These are phyloP conservation scores for Crematogaster levior DNA, from an alignment of 2,888 invertebrate species.

Conservation along the genomic window DNA sequence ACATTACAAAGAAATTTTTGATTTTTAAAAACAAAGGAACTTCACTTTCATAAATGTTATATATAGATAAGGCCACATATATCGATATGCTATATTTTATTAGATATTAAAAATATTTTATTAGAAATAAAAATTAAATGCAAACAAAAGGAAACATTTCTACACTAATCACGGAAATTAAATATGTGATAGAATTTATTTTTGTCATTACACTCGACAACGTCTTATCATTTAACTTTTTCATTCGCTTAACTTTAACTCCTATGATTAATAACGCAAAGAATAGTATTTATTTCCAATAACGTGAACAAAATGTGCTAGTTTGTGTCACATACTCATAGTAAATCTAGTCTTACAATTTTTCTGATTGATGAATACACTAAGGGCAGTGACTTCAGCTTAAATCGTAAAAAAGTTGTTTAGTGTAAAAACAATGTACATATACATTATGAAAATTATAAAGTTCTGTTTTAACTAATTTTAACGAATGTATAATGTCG, in stretches of 20 bases:
- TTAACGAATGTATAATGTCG: slow-evolving; percentile 59
- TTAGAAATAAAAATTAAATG: slow-evolving; percentile 32
- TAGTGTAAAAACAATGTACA: slow-evolving; percentile 51
- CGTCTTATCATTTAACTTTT: slow-evolving; percentile 34
- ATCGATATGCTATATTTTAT: slow-evolving; percentile 37
- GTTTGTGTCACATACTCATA: slow-evolving; percentile 53
- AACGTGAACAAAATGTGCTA: slow-evolving; percentile 44
- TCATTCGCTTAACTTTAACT: slow-evolving; percentile 36
- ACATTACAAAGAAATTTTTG: neutral
- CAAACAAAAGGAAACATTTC: slow-evolving; percentile 3
- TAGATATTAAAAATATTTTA: too few species aligned
- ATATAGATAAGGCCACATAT: neutral
- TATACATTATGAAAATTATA: slow-evolving; percentile 47
- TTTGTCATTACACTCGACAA: slow-evolving; percentile 42
- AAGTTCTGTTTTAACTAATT: slow-evolving; percentile 57
- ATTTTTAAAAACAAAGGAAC: neutral
- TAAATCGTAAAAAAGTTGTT: slow-evolving; percentile 57
- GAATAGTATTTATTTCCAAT: slow-evolving; percentile 21
- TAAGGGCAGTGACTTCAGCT: slow-evolving; percentile 73
- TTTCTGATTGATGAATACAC: slow-evolving; percentile 50
- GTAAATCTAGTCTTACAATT: slow-evolving; percentile 48
- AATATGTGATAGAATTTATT: slow-evolving; percentile 51
- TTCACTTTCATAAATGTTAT: neutral
- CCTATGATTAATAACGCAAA: slow-evolving; percentile 40
- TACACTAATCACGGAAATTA: slow-evolving; percentile 27